Evolutionary conservation across 2,113 vertebrate species (phyloP).

Genomic region (Campylorhamphus procurvoides): DNA sequence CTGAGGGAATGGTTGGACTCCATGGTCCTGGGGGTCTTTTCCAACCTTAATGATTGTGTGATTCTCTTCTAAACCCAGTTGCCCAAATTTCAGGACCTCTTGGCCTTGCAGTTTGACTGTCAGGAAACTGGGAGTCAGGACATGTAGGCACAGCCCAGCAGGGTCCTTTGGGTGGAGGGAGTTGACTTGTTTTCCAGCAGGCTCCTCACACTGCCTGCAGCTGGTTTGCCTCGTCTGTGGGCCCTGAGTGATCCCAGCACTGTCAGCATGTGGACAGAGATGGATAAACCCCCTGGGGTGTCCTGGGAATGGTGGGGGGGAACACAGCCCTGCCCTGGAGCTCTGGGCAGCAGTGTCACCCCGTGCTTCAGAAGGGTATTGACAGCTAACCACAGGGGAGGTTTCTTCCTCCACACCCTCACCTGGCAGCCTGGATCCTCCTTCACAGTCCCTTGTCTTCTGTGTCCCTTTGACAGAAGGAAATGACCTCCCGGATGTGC

Average conservation of each 20-base stretch:
- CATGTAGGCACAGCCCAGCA: background rate
- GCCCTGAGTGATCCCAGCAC: rapidly evolving
- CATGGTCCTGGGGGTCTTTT: background rate
- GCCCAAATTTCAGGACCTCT: background rate
- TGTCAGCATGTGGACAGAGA: too few species aligned
- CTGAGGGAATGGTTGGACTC: background rate
- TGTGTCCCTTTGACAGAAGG: slow-evolving; percentile 83
- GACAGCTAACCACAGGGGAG: background rate
- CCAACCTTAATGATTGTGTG: background rate
- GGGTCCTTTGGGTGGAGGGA: background rate
- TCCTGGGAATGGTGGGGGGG: background rate
- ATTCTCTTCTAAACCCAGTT: background rate
- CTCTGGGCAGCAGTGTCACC: background rate
- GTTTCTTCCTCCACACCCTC: background rate
- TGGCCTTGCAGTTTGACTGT: background rate
- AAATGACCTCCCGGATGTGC: slow-evolving; percentile 96
- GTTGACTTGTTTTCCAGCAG: background rate
- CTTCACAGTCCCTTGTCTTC: background rate
- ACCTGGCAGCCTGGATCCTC: background rate
- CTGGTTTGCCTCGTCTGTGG: background rate
- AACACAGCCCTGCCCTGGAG: background rate
- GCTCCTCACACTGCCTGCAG: background rate
- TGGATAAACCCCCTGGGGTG: background rate
- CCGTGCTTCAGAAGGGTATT: rapidly evolving
- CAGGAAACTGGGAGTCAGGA: background rate